phyloP scores from a whole-genome alignment of 2,888 invertebrate genomes.

The Antheraea yamamai region DNA sequence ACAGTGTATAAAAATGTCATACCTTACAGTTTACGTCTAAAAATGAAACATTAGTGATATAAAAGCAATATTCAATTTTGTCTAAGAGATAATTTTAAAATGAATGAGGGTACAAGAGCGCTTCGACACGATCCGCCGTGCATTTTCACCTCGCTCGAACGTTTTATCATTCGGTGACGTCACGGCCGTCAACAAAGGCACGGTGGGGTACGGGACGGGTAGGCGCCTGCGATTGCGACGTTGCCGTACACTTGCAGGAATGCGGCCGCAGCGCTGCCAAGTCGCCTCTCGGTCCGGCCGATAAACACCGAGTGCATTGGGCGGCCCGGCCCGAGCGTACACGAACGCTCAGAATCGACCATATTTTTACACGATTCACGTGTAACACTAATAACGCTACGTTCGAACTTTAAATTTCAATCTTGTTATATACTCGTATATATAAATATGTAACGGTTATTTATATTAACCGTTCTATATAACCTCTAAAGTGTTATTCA shows the following conservation, averaged over 20 bases:
- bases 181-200: slow-evolving; percentile 65
- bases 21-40: not conserved
- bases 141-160: slow-evolving; percentile 61
- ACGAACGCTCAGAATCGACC: slow-evolving; percentile 36
- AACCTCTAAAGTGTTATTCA: not conserved
- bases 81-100: not conserved
- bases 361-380: slow-evolving; percentile 12
- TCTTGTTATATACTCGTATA: not conserved
- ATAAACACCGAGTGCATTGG: slow-evolving; percentile 73
- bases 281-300: slow-evolving; percentile 53
- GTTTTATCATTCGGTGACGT: slow-evolving; percentile 63
- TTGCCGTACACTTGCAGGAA: slow-evolving; percentile 68
- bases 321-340: slow-evolving; percentile 62
- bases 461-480: not conserved
- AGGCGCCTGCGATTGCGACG: slow-evolving; percentile 66
- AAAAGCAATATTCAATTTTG: not conserved
- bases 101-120: slow-evolving; percentile 17
- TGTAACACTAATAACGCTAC: slow-evolving; percentile 17
- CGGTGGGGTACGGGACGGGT: slow-evolving; percentile 30
- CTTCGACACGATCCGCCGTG: not conserved
- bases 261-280: slow-evolving; percentile 74
- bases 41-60: not conserved
- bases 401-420: slow-evolving; percentile 20
- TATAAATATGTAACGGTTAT: not conserved
- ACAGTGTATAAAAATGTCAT: not conserved